Percentiles rank a stretch among this genome's conserved stretches.
phyloP scores from a whole-genome alignment of 2,113 vertebrate genomes.

The Piliocolobus tephrosceles region DNA sequence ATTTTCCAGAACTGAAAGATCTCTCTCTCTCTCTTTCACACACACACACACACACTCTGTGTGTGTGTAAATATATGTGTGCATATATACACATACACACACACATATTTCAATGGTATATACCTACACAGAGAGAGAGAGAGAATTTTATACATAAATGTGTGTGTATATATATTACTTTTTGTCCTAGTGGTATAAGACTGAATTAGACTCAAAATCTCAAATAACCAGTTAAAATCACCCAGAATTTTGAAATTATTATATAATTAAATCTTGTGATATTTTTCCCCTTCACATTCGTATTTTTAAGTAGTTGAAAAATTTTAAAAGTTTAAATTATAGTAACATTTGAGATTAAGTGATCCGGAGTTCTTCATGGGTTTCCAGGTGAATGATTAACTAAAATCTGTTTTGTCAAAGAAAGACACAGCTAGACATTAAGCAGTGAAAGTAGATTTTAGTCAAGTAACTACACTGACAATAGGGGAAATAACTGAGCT shows the following conservation, averaged over 20 bases:
- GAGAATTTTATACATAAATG: neutral
- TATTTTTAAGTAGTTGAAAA: neutral
- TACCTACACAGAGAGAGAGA: neutral
- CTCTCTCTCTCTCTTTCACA: no score
- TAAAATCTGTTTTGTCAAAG: neutral
- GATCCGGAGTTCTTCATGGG: neutral
- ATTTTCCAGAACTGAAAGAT: neutral
- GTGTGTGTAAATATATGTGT: rapidly evolving
- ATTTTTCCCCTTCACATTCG: neutral
- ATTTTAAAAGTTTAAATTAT: neutral
- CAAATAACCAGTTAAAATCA: neutral
- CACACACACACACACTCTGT: no score
- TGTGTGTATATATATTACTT: neutral
- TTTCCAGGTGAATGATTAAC: neutral
- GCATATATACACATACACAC: no score
- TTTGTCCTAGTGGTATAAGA: neutral
- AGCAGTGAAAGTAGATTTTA: neutral
- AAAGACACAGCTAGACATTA: neutral
- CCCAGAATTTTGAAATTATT: neutral
- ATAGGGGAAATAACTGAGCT: neutral
- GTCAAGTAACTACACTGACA: neutral
- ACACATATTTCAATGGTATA: no score
- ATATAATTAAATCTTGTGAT: neutral
- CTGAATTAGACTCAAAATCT: neutral
- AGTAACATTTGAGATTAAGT: neutral